Evolutionary conservation across 2,113 vertebrate species (phyloP).

Genomic region (Chitala chitala): DNA sequence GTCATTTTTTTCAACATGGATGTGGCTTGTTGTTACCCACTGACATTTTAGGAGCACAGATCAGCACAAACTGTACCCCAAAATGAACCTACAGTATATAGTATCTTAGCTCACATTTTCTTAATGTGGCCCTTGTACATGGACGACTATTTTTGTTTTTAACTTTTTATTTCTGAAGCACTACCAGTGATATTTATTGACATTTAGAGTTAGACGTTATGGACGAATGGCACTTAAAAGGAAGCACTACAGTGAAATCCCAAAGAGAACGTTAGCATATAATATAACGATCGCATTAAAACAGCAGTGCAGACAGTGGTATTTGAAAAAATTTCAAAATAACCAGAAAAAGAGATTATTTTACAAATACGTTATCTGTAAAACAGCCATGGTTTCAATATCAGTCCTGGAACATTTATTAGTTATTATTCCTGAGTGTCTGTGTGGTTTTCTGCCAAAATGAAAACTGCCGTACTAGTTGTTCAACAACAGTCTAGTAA

Average conservation of each 20-base stretch:
- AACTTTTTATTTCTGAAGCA: slow-evolving; percentile 39
- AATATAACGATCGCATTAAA: not conserved
- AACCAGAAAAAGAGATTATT: too few relatives aligned
- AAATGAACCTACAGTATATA: not conserved
- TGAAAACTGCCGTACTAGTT: too few relatives aligned
- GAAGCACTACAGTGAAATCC: slow-evolving; percentile 58
- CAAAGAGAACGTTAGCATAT: not conserved
- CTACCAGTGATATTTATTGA: slow-evolving; percentile 58
- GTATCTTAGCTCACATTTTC: slow-evolving; percentile 15
- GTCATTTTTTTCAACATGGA: slow-evolving; percentile 46
- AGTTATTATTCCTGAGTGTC: not conserved
- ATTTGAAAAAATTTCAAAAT: too few relatives aligned
- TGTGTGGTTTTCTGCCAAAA: too few relatives aligned
- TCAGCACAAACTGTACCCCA: slow-evolving; percentile 14
- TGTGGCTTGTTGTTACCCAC: slow-evolving; percentile 59
- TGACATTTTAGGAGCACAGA: slow-evolving; percentile 7
- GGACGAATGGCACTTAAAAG: slow-evolving; percentile 42
- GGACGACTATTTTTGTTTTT: slow-evolving; percentile 23
- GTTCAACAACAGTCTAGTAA: too few relatives aligned
- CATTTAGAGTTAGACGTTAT: slow-evolving; percentile 33
- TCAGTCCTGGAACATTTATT: too few relatives aligned
- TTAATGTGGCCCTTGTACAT: slow-evolving; percentile 25
- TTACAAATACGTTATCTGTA: too few relatives aligned
- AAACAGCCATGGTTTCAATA: not conserved
- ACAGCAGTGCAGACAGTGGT: too few relatives aligned